Conservation (phyloP, 2,113 vertebrate species). For the Archilochus colubris region DNA sequence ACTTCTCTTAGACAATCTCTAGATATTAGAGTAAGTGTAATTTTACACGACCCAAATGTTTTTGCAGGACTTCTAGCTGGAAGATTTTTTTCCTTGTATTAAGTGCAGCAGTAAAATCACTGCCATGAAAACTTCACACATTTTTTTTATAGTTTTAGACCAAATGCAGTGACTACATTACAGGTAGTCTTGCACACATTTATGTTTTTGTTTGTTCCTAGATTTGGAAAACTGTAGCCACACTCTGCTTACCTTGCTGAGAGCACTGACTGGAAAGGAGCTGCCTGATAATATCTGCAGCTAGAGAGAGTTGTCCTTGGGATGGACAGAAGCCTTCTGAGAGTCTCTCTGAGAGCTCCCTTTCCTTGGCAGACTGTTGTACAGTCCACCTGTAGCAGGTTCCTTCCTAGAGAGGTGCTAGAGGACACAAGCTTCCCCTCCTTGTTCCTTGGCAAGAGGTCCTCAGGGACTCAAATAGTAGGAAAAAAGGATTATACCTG, state of each 20-base stretch:
- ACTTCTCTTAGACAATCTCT: conserved; percentile 17
- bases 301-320: not conserved
- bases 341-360: not conserved
- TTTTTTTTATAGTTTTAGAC: not conserved
- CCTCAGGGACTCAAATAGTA: accelerated
- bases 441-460: not conserved
- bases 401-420: not conserved
- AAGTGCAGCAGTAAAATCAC: not conserved
- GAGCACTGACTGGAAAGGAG: not conserved
- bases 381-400: not conserved
- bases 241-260: not conserved
- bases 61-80: not conserved
- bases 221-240: not conserved
- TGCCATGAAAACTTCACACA: not conserved
- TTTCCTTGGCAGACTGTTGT: not conserved
- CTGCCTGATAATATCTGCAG: not conserved
- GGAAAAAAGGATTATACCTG: not conserved
- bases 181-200: not conserved
- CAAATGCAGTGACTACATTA: not conserved
- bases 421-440: no score
- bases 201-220: not conserved
- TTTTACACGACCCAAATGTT: conserved; percentile 42
- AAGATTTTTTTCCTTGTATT: not conserved
- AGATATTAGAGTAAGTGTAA: conserved; percentile 23
- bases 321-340: not conserved